Percentiles rank a stretch among this genome's conserved stretches.
phyloP scores from a whole-genome alignment of 2,797 vertebrate genomes.

The Acipenser oxyrinchus region DNA sequence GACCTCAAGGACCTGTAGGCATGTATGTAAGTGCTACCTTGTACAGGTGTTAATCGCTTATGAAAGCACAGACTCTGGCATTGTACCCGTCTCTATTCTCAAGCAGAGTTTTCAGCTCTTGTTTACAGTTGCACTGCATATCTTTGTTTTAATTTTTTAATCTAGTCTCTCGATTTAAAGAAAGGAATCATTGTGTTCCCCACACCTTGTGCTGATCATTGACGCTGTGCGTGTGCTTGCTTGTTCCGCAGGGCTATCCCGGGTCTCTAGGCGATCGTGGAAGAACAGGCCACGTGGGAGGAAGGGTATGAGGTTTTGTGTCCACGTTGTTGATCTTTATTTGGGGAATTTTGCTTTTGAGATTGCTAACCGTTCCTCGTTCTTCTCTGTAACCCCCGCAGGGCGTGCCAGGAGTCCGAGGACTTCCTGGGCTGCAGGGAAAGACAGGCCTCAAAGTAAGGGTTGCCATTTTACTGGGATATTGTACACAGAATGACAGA shows the following conservation, averaged over 20 bases:
- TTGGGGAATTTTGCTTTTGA: background rate
- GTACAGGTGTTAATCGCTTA: background rate
- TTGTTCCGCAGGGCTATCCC: constrained; percentile 56
- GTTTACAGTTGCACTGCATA: background rate
- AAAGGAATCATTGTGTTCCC: no score
- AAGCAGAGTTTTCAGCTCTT: background rate
- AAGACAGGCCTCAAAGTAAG: constrained; percentile 68
- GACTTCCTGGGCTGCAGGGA: constrained; percentile 57
- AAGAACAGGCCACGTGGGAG: constrained; percentile 56
- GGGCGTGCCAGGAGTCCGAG: constrained; percentile 65
- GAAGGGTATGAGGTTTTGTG: constrained; percentile 49
- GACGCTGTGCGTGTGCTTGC: background rate
- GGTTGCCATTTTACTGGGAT: background rate
- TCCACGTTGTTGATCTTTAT: background rate
- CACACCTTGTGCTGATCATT: no score
- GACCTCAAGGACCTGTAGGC: constrained; percentile 78
- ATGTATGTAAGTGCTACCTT: constrained; percentile 74
- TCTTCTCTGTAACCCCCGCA: constrained; percentile 26
- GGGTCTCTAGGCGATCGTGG: constrained; percentile 67
- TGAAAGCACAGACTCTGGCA: constrained; percentile 1
- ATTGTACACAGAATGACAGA: background rate
- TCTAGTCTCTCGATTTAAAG: background rate
- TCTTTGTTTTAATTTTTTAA: background rate
- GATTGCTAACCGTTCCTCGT: no score
- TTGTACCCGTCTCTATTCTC: background rate